A percentile compares a stretch with the other conserved stretches of the same genome.
These are phyloP conservation scores for Theristus sp. DNA, from an alignment of 2,888 invertebrate genomes.

Conservation along the genomic window DNA sequence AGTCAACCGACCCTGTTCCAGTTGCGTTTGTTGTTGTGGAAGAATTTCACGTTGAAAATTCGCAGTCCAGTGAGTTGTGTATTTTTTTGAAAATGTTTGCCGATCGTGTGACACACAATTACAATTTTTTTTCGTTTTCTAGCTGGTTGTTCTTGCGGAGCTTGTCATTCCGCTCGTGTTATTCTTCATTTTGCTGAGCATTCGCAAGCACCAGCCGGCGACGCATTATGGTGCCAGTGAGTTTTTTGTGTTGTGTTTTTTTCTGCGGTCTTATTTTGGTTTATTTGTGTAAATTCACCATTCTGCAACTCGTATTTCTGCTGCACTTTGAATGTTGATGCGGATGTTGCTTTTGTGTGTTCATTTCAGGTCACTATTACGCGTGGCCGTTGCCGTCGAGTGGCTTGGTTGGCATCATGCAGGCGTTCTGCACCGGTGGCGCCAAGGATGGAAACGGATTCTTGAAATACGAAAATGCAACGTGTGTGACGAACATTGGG, in stretches of 20 bases:
- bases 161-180: slow-evolving; percentile 26
- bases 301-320: no score
- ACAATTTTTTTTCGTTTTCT: no score
- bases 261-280: no score
- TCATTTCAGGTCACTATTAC: slow-evolving; percentile 25
- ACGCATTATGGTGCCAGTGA: slow-evolving; percentile 20
- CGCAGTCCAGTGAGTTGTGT: slow-evolving; percentile 43
- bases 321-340: no score
- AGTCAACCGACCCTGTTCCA: slow-evolving; percentile 29
- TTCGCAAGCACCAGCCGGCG: slow-evolving; percentile 27
- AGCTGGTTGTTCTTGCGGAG: slow-evolving; percentile 27
- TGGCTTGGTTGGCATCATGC: slow-evolving; percentile 34
- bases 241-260: no score
- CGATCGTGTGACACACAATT: no score
- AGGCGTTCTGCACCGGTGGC: slow-evolving; percentile 33
- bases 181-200: slow-evolving; percentile 24
- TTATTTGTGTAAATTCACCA: no score
- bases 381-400: slow-evolving; percentile 33
- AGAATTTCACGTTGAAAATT: slow-evolving; percentile 48
- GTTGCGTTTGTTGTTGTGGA: slow-evolving; percentile 49
- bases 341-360: no score
- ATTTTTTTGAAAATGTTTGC: no score
- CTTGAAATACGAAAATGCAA: slow-evolving; percentile 27
- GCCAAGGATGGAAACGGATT: slow-evolving; percentile 28
- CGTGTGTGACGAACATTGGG: no score